Percentiles rank a stretch among this genome's conserved stretches.
phyloP scores from a whole-genome alignment of 2,888 invertebrate genomes.

The Latrodectus elegans region DNA sequence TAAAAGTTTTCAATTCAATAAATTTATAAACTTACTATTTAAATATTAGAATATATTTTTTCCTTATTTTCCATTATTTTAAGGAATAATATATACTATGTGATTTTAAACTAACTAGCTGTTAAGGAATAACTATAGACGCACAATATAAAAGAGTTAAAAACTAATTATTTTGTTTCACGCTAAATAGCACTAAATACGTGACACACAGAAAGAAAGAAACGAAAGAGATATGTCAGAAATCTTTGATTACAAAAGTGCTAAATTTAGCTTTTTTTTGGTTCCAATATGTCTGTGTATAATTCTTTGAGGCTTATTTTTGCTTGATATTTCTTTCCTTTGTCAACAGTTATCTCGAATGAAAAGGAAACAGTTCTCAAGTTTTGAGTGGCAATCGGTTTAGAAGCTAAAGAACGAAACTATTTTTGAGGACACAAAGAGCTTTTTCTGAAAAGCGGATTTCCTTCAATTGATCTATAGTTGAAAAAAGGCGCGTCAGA shows the following conservation, averaged over 20 bases:
- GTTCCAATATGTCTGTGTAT: background rate
- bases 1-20: no score
- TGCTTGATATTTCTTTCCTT: conserved; percentile 46
- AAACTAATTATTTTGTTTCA: no score
- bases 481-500: conserved; percentile 27
- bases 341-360: conserved; percentile 23
- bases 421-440: conserved; percentile 43
- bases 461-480: conserved; percentile 46
- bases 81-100: no score
- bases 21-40: no score
- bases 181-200: no score
- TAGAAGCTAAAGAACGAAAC: conserved; percentile 51
- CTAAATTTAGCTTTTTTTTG: background rate
- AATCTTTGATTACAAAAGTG: background rate
- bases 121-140: no score
- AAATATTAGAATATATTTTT: no score
- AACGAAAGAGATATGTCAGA: no score
- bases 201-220: no score
- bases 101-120: no score
- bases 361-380: conserved; percentile 57
- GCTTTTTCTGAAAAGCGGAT: conserved; percentile 44
- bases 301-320: conserved; percentile 50
- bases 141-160: no score
- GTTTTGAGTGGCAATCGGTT: conserved; percentile 60
- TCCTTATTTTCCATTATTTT: no score